These are phyloP conservation scores for Corythoichthys intestinalis DNA, from an alignment of 2,113 vertebrate species.

Conservation along the genomic window DNA sequence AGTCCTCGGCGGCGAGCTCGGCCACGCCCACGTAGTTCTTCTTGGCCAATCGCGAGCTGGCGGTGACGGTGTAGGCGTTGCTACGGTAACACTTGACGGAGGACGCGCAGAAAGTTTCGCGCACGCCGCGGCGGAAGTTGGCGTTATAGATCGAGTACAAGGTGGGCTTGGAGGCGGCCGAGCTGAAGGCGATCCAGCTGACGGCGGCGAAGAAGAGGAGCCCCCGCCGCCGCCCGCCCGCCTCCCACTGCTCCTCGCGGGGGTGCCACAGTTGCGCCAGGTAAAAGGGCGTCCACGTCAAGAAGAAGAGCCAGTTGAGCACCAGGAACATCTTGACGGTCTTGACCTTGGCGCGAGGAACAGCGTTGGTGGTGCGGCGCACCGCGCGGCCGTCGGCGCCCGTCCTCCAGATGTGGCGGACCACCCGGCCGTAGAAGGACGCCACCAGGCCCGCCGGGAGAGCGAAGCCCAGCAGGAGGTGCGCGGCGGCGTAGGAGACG, in stretches of 20 bases:
- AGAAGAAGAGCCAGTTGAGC: slow-evolving; percentile 81
- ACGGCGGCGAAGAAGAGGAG: slow-evolving; percentile 78
- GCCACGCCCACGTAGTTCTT: slow-evolving; percentile 90
- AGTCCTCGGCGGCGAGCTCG: slow-evolving; percentile 79
- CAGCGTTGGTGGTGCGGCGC: slow-evolving; percentile 87
- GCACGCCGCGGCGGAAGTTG: slow-evolving; percentile 88
- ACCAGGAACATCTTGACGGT: slow-evolving; percentile 95
- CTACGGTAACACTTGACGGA: slow-evolving; percentile 96
- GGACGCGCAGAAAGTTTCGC: slow-evolving; percentile 95
- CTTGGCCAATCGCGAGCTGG: slow-evolving; percentile 89
- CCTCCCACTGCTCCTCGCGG: slow-evolving; percentile 52
- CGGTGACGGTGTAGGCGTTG: slow-evolving; percentile 93
- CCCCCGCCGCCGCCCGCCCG: slow-evolving; percentile 65
- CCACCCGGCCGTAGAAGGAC: slow-evolving; percentile 86
- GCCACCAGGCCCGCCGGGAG: slow-evolving; percentile 77
- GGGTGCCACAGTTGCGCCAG: slow-evolving; percentile 87
- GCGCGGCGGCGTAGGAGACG: slow-evolving; percentile 67
- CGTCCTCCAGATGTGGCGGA: slow-evolving; percentile 92
- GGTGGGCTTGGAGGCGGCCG: slow-evolving; percentile 86
- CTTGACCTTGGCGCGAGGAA: slow-evolving; percentile 93
- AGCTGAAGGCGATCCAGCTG: slow-evolving; percentile 85
- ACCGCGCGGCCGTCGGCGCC: slow-evolving; percentile 80
- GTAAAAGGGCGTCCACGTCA: slow-evolving; percentile 89
- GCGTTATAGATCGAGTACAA: slow-evolving; percentile 86
- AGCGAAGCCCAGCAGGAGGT: slow-evolving; percentile 79